These are phyloP conservation scores for Nematolebias whitei DNA, from an alignment of 2,113 vertebrate genomes.

Conservation along the genomic window DNA sequence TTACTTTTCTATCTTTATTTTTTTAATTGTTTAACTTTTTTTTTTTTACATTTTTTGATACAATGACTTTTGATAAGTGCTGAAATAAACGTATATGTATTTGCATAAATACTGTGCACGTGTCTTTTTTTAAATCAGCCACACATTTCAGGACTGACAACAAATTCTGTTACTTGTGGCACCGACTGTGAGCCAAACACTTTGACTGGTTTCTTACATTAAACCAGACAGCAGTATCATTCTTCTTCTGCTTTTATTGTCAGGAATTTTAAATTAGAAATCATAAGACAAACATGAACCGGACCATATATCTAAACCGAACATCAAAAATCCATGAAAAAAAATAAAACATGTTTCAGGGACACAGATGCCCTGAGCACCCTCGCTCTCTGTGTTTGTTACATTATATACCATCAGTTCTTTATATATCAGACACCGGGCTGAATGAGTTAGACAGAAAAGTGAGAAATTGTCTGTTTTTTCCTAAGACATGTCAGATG, in stretches of 20 bases:
- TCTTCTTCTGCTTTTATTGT: conserved; percentile 46
- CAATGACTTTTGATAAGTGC: background rate
- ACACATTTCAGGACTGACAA: background rate
- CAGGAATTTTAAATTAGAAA: conserved; percentile 66
- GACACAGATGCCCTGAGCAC: background rate
- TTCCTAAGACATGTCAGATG: conserved; percentile 20
- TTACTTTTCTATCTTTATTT: background rate
- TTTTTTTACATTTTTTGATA: background rate
- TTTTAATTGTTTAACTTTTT: background rate
- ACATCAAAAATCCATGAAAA: background rate
- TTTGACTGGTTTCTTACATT: background rate
- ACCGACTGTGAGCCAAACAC: too few species aligned
- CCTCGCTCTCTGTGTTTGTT: background rate
- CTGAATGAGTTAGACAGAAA: background rate
- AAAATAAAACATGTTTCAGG: background rate
- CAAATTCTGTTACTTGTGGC: too few species aligned
- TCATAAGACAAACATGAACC: conserved; percentile 35
- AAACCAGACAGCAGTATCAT: background rate
- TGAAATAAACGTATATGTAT: conserved; percentile 11
- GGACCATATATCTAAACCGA: conserved; percentile 8
- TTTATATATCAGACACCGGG: background rate
- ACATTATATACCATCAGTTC: background rate
- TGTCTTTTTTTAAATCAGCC: background rate
- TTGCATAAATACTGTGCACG: background rate
- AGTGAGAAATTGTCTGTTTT: conserved; percentile 34